Base-by-base conservation (phyloP, 1,140 invertebrate species). In the Frieseomelitta varia region DNA sequence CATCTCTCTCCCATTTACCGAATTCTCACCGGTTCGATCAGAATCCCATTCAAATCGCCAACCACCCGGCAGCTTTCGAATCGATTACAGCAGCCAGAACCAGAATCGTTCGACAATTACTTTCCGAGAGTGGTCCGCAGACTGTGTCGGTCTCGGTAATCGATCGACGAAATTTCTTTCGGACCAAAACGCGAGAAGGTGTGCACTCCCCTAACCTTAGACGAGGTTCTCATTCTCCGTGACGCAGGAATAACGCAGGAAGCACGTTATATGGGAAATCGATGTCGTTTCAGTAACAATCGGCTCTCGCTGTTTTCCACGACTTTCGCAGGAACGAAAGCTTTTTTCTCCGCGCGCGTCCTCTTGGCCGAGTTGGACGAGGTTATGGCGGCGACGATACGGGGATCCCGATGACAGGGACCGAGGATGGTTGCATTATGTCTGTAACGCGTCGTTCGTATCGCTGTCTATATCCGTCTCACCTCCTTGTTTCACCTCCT, bases 391-490 rank as follows among this genome's bases (percentile, higher is more conserved):
- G 17, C 27, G 77, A 11, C 69, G 74, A 81, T 74, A 85, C 51
- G 53, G 56, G 75, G 58, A 73, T 39, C 47, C n/a, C 11, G 78
- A 65, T 85, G 86, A 85, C 86, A 80, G 77, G 63, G 51, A 58
- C 74, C 78, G 56, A 68, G 53, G 75, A 82, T 82, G 78, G 82
- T 85, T 77, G 86, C 86, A 85, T 88, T 81, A 88, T 81, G 68
- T 61, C 53, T 34, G 87, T 79, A 81, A 88, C 85, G 81, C 71
- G 69, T 85, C 86, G 82, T 88, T 88, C 88, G 81, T 88, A 82
- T 88, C 56, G 51, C 56, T 63, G 74, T 85, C 78, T 88, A 88
- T 88, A 88, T 88, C 82, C 68, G 78, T 87, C 82, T 87, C 68
- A 51, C 27, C 76, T 80, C 55, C 39, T 47, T 47, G 39, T 47